Conservation (phyloP, 2,113 vertebrate species). For the Lamprotornis superbus region DNA sequence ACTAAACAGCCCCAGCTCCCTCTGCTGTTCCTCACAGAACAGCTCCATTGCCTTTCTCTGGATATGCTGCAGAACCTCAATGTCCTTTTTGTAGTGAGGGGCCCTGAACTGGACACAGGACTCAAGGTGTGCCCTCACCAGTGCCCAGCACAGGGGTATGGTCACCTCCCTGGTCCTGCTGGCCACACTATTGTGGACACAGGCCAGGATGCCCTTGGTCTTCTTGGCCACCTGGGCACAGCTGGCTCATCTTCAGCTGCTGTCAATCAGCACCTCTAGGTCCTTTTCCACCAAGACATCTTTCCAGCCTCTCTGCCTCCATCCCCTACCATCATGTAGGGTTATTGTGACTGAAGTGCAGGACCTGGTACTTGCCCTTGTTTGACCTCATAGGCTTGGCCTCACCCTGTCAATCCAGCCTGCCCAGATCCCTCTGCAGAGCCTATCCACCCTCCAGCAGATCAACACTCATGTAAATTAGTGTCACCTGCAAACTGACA, state of each 20-base stretch:
- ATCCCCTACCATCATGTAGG: rapidly evolving
- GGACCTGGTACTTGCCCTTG: neutral
- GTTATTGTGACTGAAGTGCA: neutral
- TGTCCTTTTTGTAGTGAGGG: neutral
- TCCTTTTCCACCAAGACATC: neutral
- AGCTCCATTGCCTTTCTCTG: neutral
- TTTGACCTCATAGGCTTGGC: neutral
- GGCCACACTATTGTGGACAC: neutral
- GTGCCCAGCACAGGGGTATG: rapidly evolving
- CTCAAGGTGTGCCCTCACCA: neutral
- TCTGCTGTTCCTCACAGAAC: neutral
- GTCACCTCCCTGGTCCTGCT: neutral
- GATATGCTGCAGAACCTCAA: neutral
- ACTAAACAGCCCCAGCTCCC: neutral
- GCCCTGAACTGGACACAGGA: no score
- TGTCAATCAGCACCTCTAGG: rapidly evolving
- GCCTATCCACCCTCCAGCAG: no score
- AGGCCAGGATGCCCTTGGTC: neutral
- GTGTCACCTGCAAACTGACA: neutral
- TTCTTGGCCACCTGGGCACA: no score
- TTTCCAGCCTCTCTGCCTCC: neutral
- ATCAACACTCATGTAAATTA: neutral
- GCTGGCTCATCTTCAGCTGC: neutral
- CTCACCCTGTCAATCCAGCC: neutral
- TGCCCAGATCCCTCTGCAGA: neutral